Evolutionary conservation across 2,797 vertebrate genomes (phyloP).

Genomic region (Sebastes variabilis): DNA sequence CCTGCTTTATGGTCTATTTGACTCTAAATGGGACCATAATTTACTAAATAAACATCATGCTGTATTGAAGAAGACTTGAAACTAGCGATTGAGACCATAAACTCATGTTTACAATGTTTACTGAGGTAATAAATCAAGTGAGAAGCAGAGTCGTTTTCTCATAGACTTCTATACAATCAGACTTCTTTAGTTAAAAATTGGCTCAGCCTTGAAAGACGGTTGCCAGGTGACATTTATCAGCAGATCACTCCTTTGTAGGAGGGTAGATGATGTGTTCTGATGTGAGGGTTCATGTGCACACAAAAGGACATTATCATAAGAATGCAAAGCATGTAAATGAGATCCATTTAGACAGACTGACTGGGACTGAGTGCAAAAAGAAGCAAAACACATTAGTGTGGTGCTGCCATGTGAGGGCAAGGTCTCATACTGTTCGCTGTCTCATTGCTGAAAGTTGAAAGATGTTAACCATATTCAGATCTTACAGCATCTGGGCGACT

Average conservation of each 20-base stretch:
- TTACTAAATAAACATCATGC: too few relatives aligned
- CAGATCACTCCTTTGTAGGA: not conserved
- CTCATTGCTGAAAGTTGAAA: not conserved
- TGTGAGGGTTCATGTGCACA: not conserved
- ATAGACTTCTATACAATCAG: too few relatives aligned
- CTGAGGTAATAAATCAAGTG: too few relatives aligned
- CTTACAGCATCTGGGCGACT: not conserved
- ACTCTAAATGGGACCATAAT: too few relatives aligned
- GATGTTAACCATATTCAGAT: not conserved
- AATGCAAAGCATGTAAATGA: not conserved
- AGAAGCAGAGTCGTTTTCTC: too few relatives aligned
- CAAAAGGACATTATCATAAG: slow-evolving; percentile 3
- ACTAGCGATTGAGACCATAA: too few relatives aligned
- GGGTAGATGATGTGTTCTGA: not conserved
- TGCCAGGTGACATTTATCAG: slow-evolving; percentile 3
- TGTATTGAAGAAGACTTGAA: too few relatives aligned
- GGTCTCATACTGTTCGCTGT: not conserved
- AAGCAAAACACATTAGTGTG: not conserved
- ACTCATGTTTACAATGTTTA: too few relatives aligned
- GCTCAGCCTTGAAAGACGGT: not conserved
- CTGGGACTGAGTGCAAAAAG: not conserved
- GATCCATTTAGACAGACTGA: not conserved
- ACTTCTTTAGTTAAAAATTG: not conserved
- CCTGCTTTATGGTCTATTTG: too few relatives aligned
- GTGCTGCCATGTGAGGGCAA: not conserved